Evolutionary conservation across 1,140 invertebrate species (phyloP).

Genomic region (Sitobion miscanthi): DNA sequence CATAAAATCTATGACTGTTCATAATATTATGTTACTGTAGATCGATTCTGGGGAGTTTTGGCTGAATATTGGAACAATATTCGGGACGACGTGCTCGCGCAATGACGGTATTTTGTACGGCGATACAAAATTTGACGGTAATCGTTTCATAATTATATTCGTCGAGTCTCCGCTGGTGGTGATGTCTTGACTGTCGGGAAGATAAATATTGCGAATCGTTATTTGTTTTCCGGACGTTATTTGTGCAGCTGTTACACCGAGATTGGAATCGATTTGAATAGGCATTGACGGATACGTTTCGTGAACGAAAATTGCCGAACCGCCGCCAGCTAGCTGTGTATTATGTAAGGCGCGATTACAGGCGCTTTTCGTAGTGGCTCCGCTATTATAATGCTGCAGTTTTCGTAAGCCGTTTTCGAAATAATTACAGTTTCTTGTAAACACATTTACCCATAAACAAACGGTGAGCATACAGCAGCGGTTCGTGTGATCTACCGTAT

Average conservation of each 20-base stretch:
- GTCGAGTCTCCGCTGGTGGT: neutral
- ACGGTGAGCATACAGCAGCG: neutral
- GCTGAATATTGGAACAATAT: too few species aligned
- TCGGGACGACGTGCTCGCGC: neutral
- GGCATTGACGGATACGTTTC: conserved; percentile 2
- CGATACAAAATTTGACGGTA: neutral
- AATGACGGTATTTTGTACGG: neutral
- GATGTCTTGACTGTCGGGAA: neutral
- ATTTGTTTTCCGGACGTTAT: neutral
- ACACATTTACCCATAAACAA: neutral
- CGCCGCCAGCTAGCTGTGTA: neutral
- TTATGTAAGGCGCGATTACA: neutral
- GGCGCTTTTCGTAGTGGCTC: neutral
- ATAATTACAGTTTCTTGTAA: neutral
- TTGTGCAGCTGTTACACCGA: neutral
- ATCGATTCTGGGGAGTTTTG: too few species aligned
- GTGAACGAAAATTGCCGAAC: neutral
- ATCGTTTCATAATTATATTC: conserved; percentile 8
- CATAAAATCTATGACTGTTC: too few species aligned
- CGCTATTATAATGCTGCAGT: neutral
- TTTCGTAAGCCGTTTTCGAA: neutral
- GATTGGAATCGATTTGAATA: conserved; percentile 16
- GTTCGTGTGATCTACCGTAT: too few species aligned
- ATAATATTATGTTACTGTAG: too few species aligned
- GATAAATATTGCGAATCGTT: conserved; percentile 15